These are phyloP conservation scores for Callipepla californica DNA, from an alignment of 2,113 vertebrate species.

Conservation along the genomic window DNA sequence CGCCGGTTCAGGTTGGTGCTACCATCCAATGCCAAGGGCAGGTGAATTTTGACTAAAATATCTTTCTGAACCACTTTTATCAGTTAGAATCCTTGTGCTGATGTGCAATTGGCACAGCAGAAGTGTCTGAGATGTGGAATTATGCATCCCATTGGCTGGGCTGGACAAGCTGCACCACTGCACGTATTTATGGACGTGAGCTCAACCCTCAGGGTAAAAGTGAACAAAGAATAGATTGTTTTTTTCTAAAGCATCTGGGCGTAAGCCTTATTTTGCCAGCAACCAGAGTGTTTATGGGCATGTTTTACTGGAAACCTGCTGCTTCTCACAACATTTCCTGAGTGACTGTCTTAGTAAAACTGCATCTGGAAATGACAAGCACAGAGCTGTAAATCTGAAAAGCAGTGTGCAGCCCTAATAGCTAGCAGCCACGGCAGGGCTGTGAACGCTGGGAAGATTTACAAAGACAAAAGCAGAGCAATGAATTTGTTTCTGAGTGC, in stretches of 20 bases:
- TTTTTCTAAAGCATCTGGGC: conserved; percentile 79
- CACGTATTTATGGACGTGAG: conserved; percentile 55
- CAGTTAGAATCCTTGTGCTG: neutral
- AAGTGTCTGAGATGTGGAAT: neutral
- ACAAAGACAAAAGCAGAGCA: conserved; percentile 71
- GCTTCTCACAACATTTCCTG: conserved; percentile 83
- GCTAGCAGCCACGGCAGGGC: conserved; percentile 76
- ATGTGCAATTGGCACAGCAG: conserved; percentile 13
- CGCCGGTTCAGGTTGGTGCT: accelerated
- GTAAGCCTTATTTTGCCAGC: conserved; percentile 80
- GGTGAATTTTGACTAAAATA: neutral
- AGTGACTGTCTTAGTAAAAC: conserved; percentile 81
- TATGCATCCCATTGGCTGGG: neutral
- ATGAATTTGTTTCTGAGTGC: neutral
- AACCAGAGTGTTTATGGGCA: conserved; percentile 82
- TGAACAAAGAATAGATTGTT: conserved; percentile 76
- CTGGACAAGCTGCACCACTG: conserved; percentile 38
- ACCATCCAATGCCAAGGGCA: neutral
- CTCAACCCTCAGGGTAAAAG: conserved; percentile 70
- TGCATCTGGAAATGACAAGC: conserved; percentile 85
- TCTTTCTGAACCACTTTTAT: neutral
- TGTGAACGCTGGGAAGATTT: conserved; percentile 72
- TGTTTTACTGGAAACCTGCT: conserved; percentile 86
- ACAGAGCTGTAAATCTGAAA: conserved; percentile 82
- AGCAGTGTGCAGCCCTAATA: conserved; percentile 79